phyloP scores from a whole-genome alignment of 2,888 invertebrate species.

The Trissolcus brochymenae region DNA sequence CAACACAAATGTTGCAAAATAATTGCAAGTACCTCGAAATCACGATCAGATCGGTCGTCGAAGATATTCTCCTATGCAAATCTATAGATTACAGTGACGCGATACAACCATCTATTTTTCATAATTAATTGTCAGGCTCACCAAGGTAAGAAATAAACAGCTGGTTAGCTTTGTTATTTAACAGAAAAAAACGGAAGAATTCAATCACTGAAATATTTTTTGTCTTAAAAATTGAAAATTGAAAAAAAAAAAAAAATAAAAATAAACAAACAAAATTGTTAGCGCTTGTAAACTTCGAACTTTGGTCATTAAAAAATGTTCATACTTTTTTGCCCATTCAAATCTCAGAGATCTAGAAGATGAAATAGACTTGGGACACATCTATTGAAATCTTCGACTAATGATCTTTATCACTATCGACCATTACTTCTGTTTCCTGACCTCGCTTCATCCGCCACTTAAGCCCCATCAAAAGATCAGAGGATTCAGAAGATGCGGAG shows the following conservation, averaged over 20 bases:
- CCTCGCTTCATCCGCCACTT: slow-evolving; percentile 59
- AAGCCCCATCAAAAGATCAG: slow-evolving; percentile 55
- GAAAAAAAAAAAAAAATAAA: too few species aligned
- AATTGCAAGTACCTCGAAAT: slow-evolving; percentile 36
- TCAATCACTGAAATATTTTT: not conserved
- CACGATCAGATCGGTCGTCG: slow-evolving; percentile 46
- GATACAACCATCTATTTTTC: slow-evolving; percentile 48
- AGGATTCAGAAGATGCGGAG: slow-evolving; percentile 53
- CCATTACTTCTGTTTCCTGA: slow-evolving; percentile 58
- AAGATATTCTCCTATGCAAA: slow-evolving; percentile 56
- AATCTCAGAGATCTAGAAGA: not conserved
- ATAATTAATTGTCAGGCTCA: slow-evolving; percentile 53
- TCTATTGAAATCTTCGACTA: slow-evolving; percentile 37
- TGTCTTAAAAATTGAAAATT: not conserved
- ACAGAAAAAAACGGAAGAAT: not conserved
- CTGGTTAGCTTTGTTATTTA: slow-evolving; percentile 13
- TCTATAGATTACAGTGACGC: slow-evolving; percentile 45
- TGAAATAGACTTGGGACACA: slow-evolving; percentile 17
- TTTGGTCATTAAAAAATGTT: too few species aligned
- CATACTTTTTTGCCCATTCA: too few species aligned
- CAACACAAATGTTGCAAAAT: slow-evolving; percentile 44
- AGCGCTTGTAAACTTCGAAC: too few species aligned
- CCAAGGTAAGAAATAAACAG: slow-evolving; percentile 28
- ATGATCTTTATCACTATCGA: slow-evolving; percentile 54
- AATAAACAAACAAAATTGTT: too few species aligned